These are phyloP conservation scores for Donacobius atricapilla DNA, from an alignment of 2,113 vertebrate genomes.

Conservation along the genomic window DNA sequence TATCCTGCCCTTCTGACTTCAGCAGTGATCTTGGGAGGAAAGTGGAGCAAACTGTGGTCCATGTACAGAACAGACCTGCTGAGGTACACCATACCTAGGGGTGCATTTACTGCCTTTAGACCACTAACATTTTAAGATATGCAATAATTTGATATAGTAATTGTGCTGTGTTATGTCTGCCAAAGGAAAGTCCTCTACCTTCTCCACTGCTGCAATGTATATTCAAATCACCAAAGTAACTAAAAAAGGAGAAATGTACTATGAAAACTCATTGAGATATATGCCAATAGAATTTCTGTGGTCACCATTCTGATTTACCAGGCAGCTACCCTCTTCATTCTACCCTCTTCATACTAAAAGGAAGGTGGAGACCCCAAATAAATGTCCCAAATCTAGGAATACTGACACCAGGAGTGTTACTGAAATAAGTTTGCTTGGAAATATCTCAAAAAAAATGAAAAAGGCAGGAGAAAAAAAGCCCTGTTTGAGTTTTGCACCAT, in stretches of 20 bases:
- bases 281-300: not conserved
- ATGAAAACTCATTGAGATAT: not conserved
- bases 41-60: not conserved
- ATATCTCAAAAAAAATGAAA: not conserved
- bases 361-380: not conserved
- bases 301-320: not conserved
- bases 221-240: not conserved
- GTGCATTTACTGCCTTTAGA: not conserved
- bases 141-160: not conserved
- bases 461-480: not conserved
- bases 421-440: not conserved
- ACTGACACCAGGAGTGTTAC: not conserved
- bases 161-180: not conserved
- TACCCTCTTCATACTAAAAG: no score
- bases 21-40: not conserved
- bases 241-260: not conserved
- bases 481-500: not conserved
- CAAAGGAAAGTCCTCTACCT: not conserved
- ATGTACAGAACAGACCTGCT: not conserved
- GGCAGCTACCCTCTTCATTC: not conserved
- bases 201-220: not conserved
- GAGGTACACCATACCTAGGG: not conserved
- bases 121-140: not conserved
- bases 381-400: not conserved
- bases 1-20: not conserved